Evolutionary conservation across 2,113 vertebrate species (phyloP), one percentile per base, ranked within the genome.

Genomic region (Cariama cristata): DNA sequence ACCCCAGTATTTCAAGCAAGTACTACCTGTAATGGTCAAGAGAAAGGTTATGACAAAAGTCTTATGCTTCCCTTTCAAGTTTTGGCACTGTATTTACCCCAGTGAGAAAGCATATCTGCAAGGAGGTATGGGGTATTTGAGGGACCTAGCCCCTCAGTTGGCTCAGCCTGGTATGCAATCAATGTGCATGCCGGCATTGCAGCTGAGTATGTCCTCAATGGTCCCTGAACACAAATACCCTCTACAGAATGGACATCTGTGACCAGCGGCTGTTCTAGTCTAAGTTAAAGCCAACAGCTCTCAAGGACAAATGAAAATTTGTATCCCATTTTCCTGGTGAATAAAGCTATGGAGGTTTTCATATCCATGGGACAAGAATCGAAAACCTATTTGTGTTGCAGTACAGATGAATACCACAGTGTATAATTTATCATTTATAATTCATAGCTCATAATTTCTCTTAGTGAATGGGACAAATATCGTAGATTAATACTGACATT

Each of bases 391-490:
- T 91, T 13, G 22, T 76, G 67, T 16, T 86, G 64, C 71, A 79
- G 44, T 82, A 76, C 10, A 88, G 74, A 82, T 79, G 23, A 96
- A 83, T 58, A 59, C 38, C 21, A 73, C 16, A 66, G 75, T 83
- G 50, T 67, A 63, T 92, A 96, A 94, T 93, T 87, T 91, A 94
- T 90, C 35, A 95, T 94, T 94, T 90, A 87, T 68, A 96, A 95
- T 95, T 96, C 71, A 95, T 93, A 76, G 56, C 15, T 94, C 42
- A 62, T 90, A 95, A 94, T 93, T 86, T 67, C 20, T 86, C 20
- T 69, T 42, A 79, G 62, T 93, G 90, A 97, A 83, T 77, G 71
- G 75, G 32, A 97, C 77, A 96, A 96, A 90, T 87, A 94, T 28
- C 76, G 74, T 79, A 93, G 50, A 96, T 90, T 94, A 93, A 93